Evolutionary conservation across 2,888 invertebrate species (phyloP).

Genomic region (Leptopilina syphax): DNA sequence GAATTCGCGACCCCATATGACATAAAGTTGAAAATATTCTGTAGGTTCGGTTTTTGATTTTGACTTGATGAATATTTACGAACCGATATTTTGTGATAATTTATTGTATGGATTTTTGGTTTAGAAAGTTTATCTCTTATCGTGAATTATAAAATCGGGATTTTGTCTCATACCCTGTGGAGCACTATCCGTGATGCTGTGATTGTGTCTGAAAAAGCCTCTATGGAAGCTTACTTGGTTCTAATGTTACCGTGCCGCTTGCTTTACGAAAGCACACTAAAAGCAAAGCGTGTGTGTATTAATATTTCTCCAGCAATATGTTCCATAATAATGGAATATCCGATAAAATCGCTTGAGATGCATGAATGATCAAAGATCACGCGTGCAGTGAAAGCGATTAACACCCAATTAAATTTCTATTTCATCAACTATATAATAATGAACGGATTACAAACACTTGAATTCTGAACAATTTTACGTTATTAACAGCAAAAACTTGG

Average conservation of each 20-base stretch:
- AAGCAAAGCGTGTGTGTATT: slow-evolving; percentile 18
- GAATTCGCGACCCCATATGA: too few relatives aligned
- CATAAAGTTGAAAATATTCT: too few relatives aligned
- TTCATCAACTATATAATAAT: background rate
- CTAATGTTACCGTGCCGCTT: background rate
- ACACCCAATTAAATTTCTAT: slow-evolving; percentile 8
- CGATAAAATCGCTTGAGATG: slow-evolving; percentile 24
- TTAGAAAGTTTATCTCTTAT: background rate
- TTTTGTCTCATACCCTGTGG: background rate
- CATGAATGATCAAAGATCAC: slow-evolving; percentile 24
- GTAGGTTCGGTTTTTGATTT: too few relatives aligned
- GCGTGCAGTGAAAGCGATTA: background rate
- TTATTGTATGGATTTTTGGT: background rate
- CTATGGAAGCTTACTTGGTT: background rate
- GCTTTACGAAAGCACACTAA: slow-evolving; percentile 27
- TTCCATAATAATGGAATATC: background rate
- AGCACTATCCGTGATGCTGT: background rate
- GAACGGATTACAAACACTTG: too few relatives aligned
- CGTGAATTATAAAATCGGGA: background rate
- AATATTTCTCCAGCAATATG: slow-evolving; percentile 11
- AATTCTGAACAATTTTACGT: too few relatives aligned
- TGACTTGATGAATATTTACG: background rate
- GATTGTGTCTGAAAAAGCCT: background rate
- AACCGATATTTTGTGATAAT: background rate
- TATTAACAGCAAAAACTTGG: too few relatives aligned